Base-by-base conservation (phyloP, 1,140 invertebrate species). In the Zaprionus camerounensis region DNA sequence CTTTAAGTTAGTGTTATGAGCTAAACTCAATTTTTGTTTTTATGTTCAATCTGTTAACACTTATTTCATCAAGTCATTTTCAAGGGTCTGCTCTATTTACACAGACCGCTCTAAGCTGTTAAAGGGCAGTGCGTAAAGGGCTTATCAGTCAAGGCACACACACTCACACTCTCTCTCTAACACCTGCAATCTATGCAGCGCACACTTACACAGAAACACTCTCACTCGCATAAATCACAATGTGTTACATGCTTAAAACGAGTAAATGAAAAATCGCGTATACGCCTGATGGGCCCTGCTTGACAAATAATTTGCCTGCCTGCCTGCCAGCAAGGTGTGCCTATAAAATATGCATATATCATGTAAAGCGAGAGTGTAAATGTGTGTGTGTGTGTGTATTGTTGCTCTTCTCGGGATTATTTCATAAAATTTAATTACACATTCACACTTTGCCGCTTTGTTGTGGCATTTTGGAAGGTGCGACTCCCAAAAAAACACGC, bases 401-500 rank as follows among this genome's bases (percentile, higher is more conserved):
- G 36, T n/a, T 7, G n/a, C 17, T 46, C 36, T 71, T 79, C 46
- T 71, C 36, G 62, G n/a, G 72, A 74, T 75, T 78, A 75, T 80
- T 87, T 83, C 84, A 83, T 83, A 87, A 87, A 87, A 83, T 88
- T 87, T 87, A 87, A 87, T 87, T 87, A 87, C 84, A 76, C 62
- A 88, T 87, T 87, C 83, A 88, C 83, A 87, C 83, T 87, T 87
- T 84, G 71, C 41, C 41, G 67, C 64, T 71, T 78, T 49, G 73
- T 46, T 56, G 59, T 57, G 69, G 24, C 75, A 58, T 78, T 72
- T 79, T 79, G 69, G 81, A 81, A 83, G 83, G 83, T 87, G 83
- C 78, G 83, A 87, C 83, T 81, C 67, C 9, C 31, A 9, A 34
- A 9, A 34, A 76, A 80, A 88, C 83, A 84, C 84, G 84, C 87